These are phyloP conservation scores for Catocala nupta DNA, from an alignment of 2,888 invertebrate species.

Conservation along the genomic window DNA sequence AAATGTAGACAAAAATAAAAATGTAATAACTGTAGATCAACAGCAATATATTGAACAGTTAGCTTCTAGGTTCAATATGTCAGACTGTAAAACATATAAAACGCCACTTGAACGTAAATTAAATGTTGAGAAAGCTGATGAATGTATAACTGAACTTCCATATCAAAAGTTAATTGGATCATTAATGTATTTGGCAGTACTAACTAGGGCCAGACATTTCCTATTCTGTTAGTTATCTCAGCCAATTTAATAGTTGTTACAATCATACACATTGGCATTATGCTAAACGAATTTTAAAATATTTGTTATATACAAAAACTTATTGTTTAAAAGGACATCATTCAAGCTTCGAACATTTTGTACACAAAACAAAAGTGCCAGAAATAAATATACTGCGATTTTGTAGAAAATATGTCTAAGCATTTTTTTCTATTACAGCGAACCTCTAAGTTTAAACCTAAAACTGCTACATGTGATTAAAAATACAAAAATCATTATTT, in stretches of 20 bases:
- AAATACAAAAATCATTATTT: no score
- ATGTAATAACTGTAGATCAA: constrained; percentile 12
- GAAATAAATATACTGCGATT: no score
- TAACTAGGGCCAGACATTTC: constrained; percentile 10
- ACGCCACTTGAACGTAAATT: constrained; percentile 16
- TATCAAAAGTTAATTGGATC: constrained; percentile 15
- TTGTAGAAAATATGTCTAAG: no score
- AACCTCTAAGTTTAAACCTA: no score
- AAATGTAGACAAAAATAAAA: not conserved
- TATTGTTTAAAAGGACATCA: constrained; percentile 1
- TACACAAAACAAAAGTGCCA: no score
- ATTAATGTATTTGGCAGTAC: constrained; percentile 6
- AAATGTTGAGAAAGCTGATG: constrained; percentile 9
- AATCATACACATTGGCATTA: not conserved
- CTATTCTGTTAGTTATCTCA: constrained; percentile 8
- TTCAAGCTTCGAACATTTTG: no score
- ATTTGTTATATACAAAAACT: not conserved
- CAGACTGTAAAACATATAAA: not conserved
- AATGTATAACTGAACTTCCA: constrained; percentile 10
- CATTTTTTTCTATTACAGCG: no score
- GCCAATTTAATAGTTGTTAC: constrained; percentile 3
- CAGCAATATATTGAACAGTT: constrained; percentile 14
- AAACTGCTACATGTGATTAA: no score
- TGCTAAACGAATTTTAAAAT: constrained; percentile 1
- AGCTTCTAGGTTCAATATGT: constrained; percentile 8